These are phyloP conservation scores for Sthenelais limicola DNA, from an alignment of 2,888 invertebrate species.

Conservation along the genomic window DNA sequence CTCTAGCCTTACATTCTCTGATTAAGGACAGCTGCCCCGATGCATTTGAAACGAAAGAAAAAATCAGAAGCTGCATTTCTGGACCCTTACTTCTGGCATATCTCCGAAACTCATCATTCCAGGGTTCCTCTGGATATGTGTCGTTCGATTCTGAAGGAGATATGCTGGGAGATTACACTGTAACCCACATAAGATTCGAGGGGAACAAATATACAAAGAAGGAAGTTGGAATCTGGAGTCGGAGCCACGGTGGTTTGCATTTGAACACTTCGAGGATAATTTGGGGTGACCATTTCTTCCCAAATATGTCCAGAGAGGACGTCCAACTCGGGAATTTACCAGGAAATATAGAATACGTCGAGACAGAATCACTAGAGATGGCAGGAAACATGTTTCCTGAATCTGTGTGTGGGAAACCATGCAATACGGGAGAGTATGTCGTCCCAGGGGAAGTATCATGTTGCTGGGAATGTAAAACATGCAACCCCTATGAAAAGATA, in stretches of 20 bases:
- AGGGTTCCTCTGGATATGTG: not conserved
- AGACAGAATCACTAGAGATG: not conserved
- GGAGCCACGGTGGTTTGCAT: not conserved
- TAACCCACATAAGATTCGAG: not conserved
- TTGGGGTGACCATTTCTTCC: no score
- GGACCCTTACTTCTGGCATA: constrained; percentile 1
- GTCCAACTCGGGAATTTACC: not conserved
- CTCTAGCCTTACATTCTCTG: not conserved
- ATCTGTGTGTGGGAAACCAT: constrained; percentile 35
- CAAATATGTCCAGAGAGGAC: no score
- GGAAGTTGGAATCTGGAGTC: constrained; percentile 5
- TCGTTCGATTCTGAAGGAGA: constrained; percentile 30
- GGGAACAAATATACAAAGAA: not conserved
- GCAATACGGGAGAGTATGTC: constrained; percentile 29
- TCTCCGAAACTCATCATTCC: not conserved
- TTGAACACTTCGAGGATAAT: not conserved
- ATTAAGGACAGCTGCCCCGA: not conserved
- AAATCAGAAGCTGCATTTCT: not conserved
- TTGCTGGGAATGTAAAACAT: constrained; percentile 37
- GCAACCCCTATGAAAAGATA: constrained; percentile 18
- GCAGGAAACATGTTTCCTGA: constrained; percentile 11
- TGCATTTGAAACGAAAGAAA: not conserved
- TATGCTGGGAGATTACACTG: constrained; percentile 32
- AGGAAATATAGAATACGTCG: not conserved
- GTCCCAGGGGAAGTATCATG: constrained; percentile 25